These are phyloP conservation scores for Amniataba percoides DNA, from an alignment of 2,797 vertebrate genomes.

Conservation along the genomic window DNA sequence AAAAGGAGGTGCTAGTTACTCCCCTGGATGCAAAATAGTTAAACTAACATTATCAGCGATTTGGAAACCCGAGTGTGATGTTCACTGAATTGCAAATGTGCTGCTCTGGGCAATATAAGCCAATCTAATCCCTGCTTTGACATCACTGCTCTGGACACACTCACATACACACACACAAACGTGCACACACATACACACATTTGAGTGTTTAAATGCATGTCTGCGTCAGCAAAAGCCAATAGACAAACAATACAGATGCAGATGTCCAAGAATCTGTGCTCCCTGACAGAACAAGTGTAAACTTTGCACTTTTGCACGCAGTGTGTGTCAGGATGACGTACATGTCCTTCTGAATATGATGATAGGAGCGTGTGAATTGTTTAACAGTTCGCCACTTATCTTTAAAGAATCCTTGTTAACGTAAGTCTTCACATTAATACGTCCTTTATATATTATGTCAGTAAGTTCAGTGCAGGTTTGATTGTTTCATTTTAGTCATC, in stretches of 20 bases:
- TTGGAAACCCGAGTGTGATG: constrained; percentile 64
- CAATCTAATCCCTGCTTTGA: constrained; percentile 79
- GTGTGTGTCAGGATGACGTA: background rate
- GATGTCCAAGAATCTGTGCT: constrained; percentile 51
- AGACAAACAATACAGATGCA: constrained; percentile 61
- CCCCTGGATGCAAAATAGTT: constrained; percentile 62
- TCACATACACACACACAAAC: constrained; percentile 30
- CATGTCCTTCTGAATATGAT: background rate
- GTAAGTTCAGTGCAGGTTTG: background rate
- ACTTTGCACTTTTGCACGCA: background rate
- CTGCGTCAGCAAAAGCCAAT: constrained; percentile 59
- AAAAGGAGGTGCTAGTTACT: constrained; percentile 21
- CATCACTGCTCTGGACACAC: constrained; percentile 67
- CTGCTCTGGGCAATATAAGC: constrained; percentile 71
- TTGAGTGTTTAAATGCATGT: constrained; percentile 54
- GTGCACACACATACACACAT: constrained; percentile 33
- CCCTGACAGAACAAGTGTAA: constrained; percentile 17
- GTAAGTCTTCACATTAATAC: background rate
- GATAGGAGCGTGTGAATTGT: background rate
- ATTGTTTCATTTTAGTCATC: background rate
- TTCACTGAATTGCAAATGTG: constrained; percentile 72
- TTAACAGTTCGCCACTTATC: background rate
- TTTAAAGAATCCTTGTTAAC: background rate
- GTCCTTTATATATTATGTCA: background rate
- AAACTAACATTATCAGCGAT: constrained; percentile 68